phyloP scores from a whole-genome alignment of 2,888 invertebrate genomes.

The Cataglyphis rosenhaueri region DNA sequence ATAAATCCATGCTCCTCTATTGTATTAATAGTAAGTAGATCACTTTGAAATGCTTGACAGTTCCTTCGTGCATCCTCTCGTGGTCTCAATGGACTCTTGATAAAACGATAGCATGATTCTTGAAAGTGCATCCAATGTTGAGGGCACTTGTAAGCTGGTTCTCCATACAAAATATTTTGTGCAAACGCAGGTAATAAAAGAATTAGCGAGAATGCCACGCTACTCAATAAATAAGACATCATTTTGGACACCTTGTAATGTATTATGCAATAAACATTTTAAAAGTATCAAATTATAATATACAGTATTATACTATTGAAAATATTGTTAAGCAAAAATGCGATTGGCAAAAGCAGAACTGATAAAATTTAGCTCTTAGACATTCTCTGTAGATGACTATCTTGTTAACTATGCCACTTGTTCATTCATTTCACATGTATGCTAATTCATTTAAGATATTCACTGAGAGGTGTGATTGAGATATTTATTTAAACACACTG shows the following conservation, averaged over 20 bases:
- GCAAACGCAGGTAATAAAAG: constrained; percentile 46
- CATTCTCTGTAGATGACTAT: background rate
- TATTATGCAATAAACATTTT: constrained; percentile 31
- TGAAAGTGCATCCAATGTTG: constrained; percentile 94
- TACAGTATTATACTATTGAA: background rate
- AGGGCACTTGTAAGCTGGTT: constrained; percentile 88
- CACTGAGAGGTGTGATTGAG: background rate
- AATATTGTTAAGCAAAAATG: background rate
- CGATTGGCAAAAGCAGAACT: background rate
- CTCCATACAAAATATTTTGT: constrained; percentile 77
- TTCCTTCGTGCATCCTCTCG: constrained; percentile 93
- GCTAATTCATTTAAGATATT: background rate
- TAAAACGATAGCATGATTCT: constrained; percentile 95
- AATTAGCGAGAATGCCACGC: constrained; percentile 19
- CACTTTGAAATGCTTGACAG: constrained; percentile 93
- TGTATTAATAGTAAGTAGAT: constrained; percentile 92
- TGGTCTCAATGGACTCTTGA: constrained; percentile 93
- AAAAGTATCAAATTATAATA: background rate
- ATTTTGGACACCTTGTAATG: constrained; percentile 32
- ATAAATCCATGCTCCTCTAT: constrained; percentile 96
- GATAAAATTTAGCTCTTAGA: constrained; percentile 10
- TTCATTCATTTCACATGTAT: background rate
- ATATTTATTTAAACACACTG: background rate
- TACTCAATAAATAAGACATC: constrained; percentile 50
- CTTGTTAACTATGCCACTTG: background rate